These are phyloP conservation scores for Lophius americanus DNA, from an alignment of 2,797 vertebrate genomes.

Conservation along the genomic window DNA sequence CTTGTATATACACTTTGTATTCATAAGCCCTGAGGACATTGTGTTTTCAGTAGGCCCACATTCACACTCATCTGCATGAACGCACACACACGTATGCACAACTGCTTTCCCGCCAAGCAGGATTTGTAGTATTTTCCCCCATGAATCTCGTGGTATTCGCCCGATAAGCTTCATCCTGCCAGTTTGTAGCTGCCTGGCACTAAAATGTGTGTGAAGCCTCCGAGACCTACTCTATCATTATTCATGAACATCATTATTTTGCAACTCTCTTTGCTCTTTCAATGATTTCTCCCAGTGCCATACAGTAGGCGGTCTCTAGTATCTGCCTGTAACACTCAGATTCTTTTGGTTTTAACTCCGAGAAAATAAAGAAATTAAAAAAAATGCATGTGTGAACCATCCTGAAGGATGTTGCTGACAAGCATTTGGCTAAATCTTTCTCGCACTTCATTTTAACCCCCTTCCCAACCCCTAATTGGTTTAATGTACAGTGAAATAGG, in stretches of 20 bases:
- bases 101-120: slow-evolving; percentile 65
- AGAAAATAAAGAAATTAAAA: slow-evolving; percentile 51
- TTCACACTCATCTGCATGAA: slow-evolving; percentile 41
- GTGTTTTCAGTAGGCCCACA: slow-evolving; percentile 49
- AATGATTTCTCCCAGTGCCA: slow-evolving; percentile 46
- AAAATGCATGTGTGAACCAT: slow-evolving; percentile 33
- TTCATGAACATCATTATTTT: slow-evolving; percentile 77
- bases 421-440: slow-evolving; percentile 57
- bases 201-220: slow-evolving; percentile 63
- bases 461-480: slow-evolving; percentile 61
- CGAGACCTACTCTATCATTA: slow-evolving; percentile 71
- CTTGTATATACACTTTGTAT: slow-evolving; percentile 20
- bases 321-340: slow-evolving; percentile 57
- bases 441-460: slow-evolving; percentile 33
- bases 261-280: slow-evolving; percentile 64
- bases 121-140: slow-evolving; percentile 65
- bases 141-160: slow-evolving; percentile 66
- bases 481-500: slow-evolving; percentile 78
- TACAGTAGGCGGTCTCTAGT: slow-evolving; percentile 58
- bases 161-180: slow-evolving; percentile 70
- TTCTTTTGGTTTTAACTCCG: slow-evolving; percentile 50
- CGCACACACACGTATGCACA: slow-evolving; percentile 17
- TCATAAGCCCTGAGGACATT: slow-evolving; percentile 56
- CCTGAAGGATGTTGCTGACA: slow-evolving; percentile 52
- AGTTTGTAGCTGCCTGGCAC: slow-evolving; percentile 65